phyloP scores from a whole-genome alignment of 2,113 vertebrate species.

The Regulus satrapa region DNA sequence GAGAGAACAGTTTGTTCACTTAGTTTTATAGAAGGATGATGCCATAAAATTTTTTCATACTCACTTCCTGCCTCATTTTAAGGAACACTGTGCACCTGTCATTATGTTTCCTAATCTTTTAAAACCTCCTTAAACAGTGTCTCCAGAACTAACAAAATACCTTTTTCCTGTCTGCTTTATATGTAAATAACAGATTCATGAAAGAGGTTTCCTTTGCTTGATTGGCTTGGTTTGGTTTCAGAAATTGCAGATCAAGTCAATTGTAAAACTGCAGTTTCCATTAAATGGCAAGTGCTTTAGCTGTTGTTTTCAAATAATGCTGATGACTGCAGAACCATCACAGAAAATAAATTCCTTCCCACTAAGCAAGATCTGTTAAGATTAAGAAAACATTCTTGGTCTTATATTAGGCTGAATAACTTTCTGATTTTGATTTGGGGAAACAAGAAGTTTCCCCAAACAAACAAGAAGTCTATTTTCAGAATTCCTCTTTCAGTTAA shows the following conservation, averaged over 20 bases:
- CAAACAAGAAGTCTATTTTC: not conserved
- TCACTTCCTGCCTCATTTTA: slow-evolving; percentile 39
- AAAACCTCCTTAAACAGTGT: slow-evolving; percentile 47
- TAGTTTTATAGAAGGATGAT: slow-evolving; percentile 39
- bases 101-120: slow-evolving; percentile 59
- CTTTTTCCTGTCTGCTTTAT: slow-evolving; percentile 58
- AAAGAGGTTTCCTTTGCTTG: slow-evolving; percentile 63
- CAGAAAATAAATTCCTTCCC: slow-evolving; percentile 7
- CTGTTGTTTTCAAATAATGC: slow-evolving; percentile 19
- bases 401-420: not conserved
- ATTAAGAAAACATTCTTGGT: not conserved
- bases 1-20: slow-evolving; percentile 38
- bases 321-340: not conserved
- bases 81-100: slow-evolving; percentile 52
- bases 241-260: not conserved
- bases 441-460: not conserved
- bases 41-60: slow-evolving; percentile 25
- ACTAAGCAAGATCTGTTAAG: not conserved
- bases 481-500: slow-evolving; percentile 24
- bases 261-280: slow-evolving; percentile 15
- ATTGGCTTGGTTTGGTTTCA: slow-evolving; percentile 54
- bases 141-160: slow-evolving; percentile 61
- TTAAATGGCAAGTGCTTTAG: not conserved
- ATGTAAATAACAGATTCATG: slow-evolving; percentile 58
- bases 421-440: not conserved